phyloP scores from a whole-genome alignment of 2,888 invertebrate genomes.

The Drosophila fungiperda region DNA sequence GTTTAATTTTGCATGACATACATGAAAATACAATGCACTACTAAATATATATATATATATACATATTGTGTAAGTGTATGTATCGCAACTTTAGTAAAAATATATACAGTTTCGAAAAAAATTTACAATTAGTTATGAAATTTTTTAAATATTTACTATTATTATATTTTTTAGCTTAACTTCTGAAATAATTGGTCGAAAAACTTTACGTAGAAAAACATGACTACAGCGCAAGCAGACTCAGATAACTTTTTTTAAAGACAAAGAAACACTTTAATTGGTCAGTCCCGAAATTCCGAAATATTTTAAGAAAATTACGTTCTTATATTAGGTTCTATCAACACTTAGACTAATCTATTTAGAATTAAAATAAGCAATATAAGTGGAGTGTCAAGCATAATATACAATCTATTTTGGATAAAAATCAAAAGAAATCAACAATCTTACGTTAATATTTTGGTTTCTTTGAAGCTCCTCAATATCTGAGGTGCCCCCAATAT shows the following conservation, averaged over 20 bases:
- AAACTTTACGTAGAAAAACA: not conserved
- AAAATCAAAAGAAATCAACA: not conserved
- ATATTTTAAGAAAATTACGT: not conserved
- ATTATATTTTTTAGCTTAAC: not conserved
- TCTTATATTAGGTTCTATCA: not conserved
- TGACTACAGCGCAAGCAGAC: not conserved
- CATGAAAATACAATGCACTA: constrained; percentile 30
- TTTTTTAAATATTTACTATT: not conserved
- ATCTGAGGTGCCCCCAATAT: not conserved
- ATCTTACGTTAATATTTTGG: not conserved
- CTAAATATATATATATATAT: not conserved
- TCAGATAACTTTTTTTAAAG: not conserved
- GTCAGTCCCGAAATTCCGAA: too few species aligned
- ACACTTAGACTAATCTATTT: not conserved
- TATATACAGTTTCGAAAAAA: not conserved
- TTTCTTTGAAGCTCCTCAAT: not conserved
- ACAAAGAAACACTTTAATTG: not conserved
- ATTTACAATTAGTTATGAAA: not conserved
- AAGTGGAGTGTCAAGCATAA: not conserved
- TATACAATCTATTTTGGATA: not conserved
- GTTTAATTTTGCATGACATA: constrained; percentile 45
- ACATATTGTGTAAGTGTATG: not conserved
- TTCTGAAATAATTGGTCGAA: not conserved
- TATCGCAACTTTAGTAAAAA: constrained; percentile 7
- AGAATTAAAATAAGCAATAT: not conserved